Evolutionary conservation across 2,113 vertebrate genomes (phyloP).

Genomic region (Amphiprion percula): DNA sequence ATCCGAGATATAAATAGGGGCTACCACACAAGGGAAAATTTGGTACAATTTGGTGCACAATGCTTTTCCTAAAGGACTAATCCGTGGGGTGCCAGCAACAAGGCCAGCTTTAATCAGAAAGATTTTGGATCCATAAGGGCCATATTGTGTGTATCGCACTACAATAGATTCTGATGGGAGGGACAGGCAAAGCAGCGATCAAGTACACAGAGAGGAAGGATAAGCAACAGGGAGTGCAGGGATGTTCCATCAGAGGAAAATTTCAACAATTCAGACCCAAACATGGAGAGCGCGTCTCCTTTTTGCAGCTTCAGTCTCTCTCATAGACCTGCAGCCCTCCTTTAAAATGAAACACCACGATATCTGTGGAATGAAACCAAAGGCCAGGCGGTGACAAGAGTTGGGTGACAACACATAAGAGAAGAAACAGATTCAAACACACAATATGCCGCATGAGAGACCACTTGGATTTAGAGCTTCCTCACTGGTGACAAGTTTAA

Average conservation of each 20-base stretch:
- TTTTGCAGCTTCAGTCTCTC: background rate
- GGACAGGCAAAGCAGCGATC: constrained; percentile 37
- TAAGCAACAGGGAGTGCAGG: constrained; percentile 27
- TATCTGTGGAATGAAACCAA: constrained; percentile 15
- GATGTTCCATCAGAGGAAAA: constrained; percentile 15
- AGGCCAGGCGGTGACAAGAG: background rate
- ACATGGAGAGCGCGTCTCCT: background rate
- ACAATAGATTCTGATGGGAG: constrained; percentile 25
- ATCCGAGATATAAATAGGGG: constrained; percentile 57
- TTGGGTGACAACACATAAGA: background rate
- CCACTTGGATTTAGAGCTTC: background rate
- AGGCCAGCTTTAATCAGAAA: constrained; percentile 62
- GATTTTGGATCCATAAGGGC: constrained; percentile 55
- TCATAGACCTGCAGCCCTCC: background rate
- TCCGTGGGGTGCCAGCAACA: constrained; percentile 41
- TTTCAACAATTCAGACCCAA: constrained; percentile 17
- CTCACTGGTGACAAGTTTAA: background rate
- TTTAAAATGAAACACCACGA: constrained; percentile 4
- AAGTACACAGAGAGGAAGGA: constrained; percentile 30
- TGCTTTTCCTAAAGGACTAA: constrained; percentile 49
- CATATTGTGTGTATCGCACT: constrained; percentile 55
- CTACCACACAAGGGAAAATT: constrained; percentile 40
- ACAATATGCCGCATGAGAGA: background rate
- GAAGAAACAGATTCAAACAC: background rate
- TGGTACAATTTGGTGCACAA: constrained; percentile 57